A percentile compares a stretch with the other conserved stretches of the same genome.
Conservation (phyloP, 2,888 invertebrate species). For the Brachypterus glaber region DNA sequence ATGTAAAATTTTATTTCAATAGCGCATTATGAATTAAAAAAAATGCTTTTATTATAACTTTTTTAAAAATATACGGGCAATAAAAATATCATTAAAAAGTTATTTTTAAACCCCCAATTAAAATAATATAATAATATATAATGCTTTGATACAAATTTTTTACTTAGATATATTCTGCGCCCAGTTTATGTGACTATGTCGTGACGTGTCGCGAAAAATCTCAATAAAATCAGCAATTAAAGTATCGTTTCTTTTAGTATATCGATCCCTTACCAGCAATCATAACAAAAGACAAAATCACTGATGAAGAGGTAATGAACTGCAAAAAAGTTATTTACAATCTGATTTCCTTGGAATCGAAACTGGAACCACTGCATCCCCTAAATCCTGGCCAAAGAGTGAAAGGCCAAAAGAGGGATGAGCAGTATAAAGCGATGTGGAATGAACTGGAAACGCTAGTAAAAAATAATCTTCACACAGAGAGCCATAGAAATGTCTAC, state of each 20-base stretch:
- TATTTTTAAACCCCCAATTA: too few relatives aligned
- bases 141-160: too few relatives aligned
- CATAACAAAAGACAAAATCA: constrained; percentile 72
- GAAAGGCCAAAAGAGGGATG: constrained; percentile 59
- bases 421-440: constrained; percentile 88
- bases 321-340: constrained; percentile 79
- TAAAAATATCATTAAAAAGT: too few relatives aligned
- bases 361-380: constrained; percentile 71
- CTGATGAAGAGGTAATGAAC: constrained; percentile 76
- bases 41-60: too few relatives aligned
- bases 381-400: constrained; percentile 58
- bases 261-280: constrained; percentile 71
- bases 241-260: constrained; percentile 53
- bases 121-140: too few relatives aligned
- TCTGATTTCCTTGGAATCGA: constrained; percentile 69
- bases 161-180: too few relatives aligned
- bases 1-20: too few relatives aligned
- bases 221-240: constrained; percentile 4
- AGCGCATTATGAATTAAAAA: too few relatives aligned
- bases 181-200: too few relatives aligned
- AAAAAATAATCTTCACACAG: constrained; percentile 65
- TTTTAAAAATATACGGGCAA: too few relatives aligned
- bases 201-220: background rate
- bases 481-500: constrained; percentile 67
- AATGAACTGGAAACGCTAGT: constrained; percentile 77